phyloP scores from a whole-genome alignment of 2,113 vertebrate genomes.

The Pseudolaguvia tuberculata region DNA sequence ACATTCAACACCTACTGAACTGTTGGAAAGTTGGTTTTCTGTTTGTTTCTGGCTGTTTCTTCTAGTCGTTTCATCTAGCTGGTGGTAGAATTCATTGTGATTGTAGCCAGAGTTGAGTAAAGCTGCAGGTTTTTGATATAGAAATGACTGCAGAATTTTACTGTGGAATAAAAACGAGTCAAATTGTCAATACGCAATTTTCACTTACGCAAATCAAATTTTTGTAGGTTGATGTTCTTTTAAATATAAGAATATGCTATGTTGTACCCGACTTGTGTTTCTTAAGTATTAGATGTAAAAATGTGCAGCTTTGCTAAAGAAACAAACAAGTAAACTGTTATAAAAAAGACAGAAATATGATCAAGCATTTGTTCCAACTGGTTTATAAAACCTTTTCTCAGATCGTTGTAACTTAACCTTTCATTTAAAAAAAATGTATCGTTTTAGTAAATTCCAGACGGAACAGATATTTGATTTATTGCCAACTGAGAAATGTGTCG shows the following conservation, averaged over 20 bases:
- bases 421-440: background rate
- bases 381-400: background rate
- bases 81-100: slow-evolving; percentile 51
- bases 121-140: slow-evolving; percentile 62
- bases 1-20: slow-evolving; percentile 57
- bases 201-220: too few species aligned
- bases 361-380: slow-evolving; percentile 53
- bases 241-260: too few species aligned
- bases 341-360: slow-evolving; percentile 52
- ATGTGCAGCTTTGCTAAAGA: slow-evolving; percentile 70
- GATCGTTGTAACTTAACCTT: background rate
- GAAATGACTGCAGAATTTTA: background rate
- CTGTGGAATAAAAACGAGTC: too few species aligned
- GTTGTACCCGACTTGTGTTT: background rate
- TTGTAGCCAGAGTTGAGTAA: slow-evolving; percentile 57
- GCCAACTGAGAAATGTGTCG: slow-evolving; percentile 66
- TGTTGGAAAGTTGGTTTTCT: slow-evolving; percentile 54
- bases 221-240: too few species aligned
- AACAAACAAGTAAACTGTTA: slow-evolving; percentile 55
- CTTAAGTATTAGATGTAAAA: background rate
- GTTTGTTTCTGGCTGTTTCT: slow-evolving; percentile 58
- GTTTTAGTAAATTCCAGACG: slow-evolving; percentile 8
- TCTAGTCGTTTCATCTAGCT: slow-evolving; percentile 39
- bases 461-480: slow-evolving; percentile 62
- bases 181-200: too few species aligned